Evolutionary conservation across 2,888 invertebrate species (phyloP), one percentile per base, ranked within the genome.

Genomic region (Eulithis testata): DNA sequence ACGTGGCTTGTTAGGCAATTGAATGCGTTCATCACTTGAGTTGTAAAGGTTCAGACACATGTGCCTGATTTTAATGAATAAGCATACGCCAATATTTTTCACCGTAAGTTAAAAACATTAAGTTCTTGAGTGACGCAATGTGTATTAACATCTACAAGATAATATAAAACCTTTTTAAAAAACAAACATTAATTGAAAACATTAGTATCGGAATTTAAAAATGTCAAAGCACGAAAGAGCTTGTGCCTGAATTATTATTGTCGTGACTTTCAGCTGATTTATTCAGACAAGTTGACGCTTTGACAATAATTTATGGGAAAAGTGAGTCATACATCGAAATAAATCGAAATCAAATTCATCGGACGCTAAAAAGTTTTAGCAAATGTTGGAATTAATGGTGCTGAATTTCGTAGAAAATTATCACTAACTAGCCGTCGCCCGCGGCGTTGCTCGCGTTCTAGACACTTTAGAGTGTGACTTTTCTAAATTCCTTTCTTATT

Each of bases 191-290:
- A 12, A 47, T 14, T 52, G 47, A 27, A 50, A 55, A 31, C 47
- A 57, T 57, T 57, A 9, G 45, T 47, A 14, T 37, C 31, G 11
- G 7, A 27, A 36, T 51, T 21, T 9, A 37, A 52, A 37, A 47
- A 47, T 47, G 9, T 45, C 45, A 59, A 51, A 51, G 8, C 37
- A 50, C 11, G 21, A 51, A 36, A 58, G 50, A 37, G 50, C 43
- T 4, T 11, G 11, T 31, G 31, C 6, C 21, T 40, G 50, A 59
- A 51, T 31, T 59, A 59, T 51, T 51, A 51, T 21, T 51, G 59
- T 59, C 31, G 43, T 51, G 59, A 58, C 58, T 50, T 58, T 40
- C 40, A 51, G 43, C 50, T 59, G 51, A 59, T 59, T 59, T 59
- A 59, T 44, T 43, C 27, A 27, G 59, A 44, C 59, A 59, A 51